phyloP scores from a whole-genome alignment of 2,888 invertebrate genomes.

The Sussaba pulchella region DNA sequence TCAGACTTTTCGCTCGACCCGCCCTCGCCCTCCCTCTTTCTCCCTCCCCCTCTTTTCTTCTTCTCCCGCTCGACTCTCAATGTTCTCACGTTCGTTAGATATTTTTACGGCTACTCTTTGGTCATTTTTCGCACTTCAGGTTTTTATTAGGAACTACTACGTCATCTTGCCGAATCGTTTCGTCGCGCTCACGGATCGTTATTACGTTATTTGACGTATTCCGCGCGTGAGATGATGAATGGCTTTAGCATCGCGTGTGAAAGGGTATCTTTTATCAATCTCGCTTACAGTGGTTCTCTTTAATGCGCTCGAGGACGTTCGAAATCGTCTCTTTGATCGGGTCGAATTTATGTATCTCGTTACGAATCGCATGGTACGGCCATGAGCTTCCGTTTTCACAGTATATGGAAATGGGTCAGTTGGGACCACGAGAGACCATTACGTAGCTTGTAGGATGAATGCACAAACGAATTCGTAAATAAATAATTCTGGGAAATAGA shows the following conservation, averaged over 20 bases:
- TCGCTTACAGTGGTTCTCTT: background rate
- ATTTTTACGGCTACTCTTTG: slow-evolving; percentile 50
- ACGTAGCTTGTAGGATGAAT: no score
- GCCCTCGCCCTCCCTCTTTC: background rate
- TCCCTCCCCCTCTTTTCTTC: background rate
- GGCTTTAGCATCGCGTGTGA: background rate
- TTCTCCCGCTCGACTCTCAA: background rate
- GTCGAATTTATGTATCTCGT: background rate
- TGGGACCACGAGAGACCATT: no score
- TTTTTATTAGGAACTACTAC: slow-evolving; percentile 34
- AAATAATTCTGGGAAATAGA: no score
- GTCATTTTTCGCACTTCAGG: slow-evolving; percentile 11
- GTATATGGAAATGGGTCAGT: no score
- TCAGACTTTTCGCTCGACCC: slow-evolving; percentile 62
- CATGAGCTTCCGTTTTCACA: slow-evolving; percentile 49
- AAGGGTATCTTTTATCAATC: background rate
- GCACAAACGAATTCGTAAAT: no score
- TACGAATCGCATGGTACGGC: slow-evolving; percentile 16
- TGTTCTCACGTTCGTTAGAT: slow-evolving; percentile 54
- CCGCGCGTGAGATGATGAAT: no score
- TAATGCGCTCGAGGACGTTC: background rate
- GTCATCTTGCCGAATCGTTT: slow-evolving; percentile 10
- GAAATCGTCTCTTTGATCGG: slow-evolving; percentile 10
- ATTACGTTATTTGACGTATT: no score
- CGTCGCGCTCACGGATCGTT: background rate